Evolutionary conservation across 1,140 invertebrate genomes (phyloP), one percentile per base, ranked within the genome.

Genomic region (Habropoda laboriosa): DNA sequence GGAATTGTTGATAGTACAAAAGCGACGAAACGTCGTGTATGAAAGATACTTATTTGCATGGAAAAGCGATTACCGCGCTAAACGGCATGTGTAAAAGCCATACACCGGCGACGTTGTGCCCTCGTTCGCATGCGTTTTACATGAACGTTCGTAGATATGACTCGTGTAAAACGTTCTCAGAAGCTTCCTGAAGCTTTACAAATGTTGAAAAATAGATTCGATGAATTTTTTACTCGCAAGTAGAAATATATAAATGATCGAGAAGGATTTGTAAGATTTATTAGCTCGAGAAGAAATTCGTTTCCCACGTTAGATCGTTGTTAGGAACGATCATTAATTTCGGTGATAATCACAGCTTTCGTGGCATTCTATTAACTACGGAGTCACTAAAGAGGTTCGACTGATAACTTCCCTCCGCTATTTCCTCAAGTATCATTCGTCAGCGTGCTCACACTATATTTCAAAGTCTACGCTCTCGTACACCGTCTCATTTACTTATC

Each of bases 31-130:
- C 21, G 8, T 0, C n/a, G 32, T 5, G 21, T 21, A 51, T 21
- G 8, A 7, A 30, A 40, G 21, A 55, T 38, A 49, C 47, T 10
- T 66, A 66, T 75, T 53, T 75, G 61, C 61, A 67, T 57, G 63
- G 24, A 38, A 64, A 55, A 75, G 49, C 35, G 13, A 66, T 55
- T 4, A 60, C 18, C 16, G 21, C 6, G 12, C 2, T 7, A 53
- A 64, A 40, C n/a, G 40, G 30, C 40, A 47, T 45, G 27, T 42
- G 27, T 42, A 57, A 55, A 55, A 70, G 21, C 12, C 18, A 67
- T n/a, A n/a, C 27, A 42, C 7, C 16, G 63, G 18, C 7, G 24
- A 42, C n/a, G 10, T 12, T 18, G 38, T 63, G 16, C 16, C 0
- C 24, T 40, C n/a, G 16, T 71, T 73, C 60, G 12, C 70, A 49